Base-by-base conservation (phyloP, 2,797 vertebrate species). In the Arremon brunneinucha region DNA sequence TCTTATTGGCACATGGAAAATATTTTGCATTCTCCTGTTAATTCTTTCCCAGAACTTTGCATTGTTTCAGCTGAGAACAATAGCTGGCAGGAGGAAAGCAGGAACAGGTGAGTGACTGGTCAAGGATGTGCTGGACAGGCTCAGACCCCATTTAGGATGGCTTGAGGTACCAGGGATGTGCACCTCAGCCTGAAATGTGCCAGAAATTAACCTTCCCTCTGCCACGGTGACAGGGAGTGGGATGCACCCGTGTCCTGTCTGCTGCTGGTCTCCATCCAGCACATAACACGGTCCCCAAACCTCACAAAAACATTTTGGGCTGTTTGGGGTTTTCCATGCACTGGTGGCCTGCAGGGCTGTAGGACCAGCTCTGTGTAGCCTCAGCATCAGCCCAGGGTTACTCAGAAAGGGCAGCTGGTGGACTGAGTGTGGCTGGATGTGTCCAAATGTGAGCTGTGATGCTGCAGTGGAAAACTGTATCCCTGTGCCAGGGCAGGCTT, bases 171-270 rank as follows among this genome's bases (percentile, higher is more conserved):
- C 44, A 82, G 53, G 72, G 28, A 20, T 56, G 41, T n/a, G 35
- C 47, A n/a, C 18, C 60, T 65, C 30, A 57, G 22, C 67, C 57
- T 21, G 43, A 43, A 43, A 43, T 43, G 2, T 77, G 18, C 35
- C 64, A 90, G 28, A 67, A 76, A 27, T 69, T 55, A 50, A 59
- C 0, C 0, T 83, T 70, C 35, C 53, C 41, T 68, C 37, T 53
- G 63, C 59, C 4, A 2, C 0, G 0, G 23, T n/a, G 35, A 14
- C 46, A 50, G 28, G 46, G 60, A 90, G 13, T 2, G 4, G 23
- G 35, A 47, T 62, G 34, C 63, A 32, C 47, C 2, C 0, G 1
- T 57, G 50, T 69, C 24, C 59, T 8, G 1, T 5, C 22, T 82
- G 59, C 63, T 92, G 24, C 37, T 76, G n/a, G 17, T 59, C 59